A percentile compares a stretch with the other conserved stretches of the same genome.
Evolutionary conservation across 2,797 vertebrate species (phyloP).

Genomic region (Threskiornis aethiopicus): DNA sequence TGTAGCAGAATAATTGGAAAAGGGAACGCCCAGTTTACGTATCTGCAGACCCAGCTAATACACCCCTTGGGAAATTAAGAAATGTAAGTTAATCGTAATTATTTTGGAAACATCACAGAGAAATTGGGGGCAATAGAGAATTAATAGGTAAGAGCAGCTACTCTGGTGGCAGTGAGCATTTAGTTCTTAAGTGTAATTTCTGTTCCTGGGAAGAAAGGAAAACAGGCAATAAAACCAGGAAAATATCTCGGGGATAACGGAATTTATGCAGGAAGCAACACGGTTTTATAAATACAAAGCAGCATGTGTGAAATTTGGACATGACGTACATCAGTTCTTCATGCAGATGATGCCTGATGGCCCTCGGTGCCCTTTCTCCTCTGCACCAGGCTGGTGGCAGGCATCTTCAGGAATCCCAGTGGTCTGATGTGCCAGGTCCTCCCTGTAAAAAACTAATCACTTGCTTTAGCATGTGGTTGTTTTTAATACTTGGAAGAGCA

Average conservation of each 20-base stretch:
- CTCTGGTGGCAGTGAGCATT: neutral
- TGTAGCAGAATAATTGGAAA: neutral
- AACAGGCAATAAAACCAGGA: neutral
- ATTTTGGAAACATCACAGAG: constrained; percentile 43
- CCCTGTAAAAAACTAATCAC: neutral
- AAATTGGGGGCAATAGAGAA: neutral
- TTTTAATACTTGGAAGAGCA: constrained; percentile 8
- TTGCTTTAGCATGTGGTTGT: neutral
- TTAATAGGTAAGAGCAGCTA: neutral
- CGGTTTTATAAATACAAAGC: neutral
- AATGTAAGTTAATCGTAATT: neutral
- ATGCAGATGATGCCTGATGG: neutral
- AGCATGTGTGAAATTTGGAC: neutral
- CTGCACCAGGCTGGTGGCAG: neutral
- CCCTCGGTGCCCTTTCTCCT: neutral
- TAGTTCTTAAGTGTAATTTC: neutral
- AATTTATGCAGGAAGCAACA: neutral
- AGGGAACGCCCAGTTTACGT: neutral
- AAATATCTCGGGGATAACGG: neutral
- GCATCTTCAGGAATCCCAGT: neutral
- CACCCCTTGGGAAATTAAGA: constrained; percentile 20
- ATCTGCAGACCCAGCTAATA: neutral
- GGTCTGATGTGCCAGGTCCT: neutral
- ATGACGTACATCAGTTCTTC: neutral
- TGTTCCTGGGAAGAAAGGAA: neutral